Conservation (phyloP, 2,888 invertebrate species). For the Callyntrura guangdongensis region DNA sequence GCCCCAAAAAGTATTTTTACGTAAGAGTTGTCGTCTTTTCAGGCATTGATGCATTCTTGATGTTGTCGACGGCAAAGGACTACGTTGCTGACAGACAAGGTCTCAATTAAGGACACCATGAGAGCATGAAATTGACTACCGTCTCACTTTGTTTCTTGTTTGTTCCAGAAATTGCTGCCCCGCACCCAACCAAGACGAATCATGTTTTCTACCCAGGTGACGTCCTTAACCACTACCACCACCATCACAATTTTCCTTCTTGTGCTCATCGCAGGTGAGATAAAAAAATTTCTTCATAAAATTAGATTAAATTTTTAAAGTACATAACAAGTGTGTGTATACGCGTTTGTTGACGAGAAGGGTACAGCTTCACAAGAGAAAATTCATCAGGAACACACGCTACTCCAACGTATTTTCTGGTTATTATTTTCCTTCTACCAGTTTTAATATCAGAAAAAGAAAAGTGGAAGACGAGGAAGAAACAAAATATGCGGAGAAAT, state of each 20-base stretch:
- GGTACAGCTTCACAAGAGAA: neutral
- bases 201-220: conserved; percentile 64
- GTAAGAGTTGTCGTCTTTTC: too few species aligned
- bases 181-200: conserved; percentile 43
- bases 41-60: too few species aligned
- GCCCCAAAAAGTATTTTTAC: too few species aligned
- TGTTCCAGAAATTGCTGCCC: conserved; percentile 43
- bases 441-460: neutral
- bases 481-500: neutral
- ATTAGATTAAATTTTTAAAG: too few species aligned
- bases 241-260: conserved; percentile 80
- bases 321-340: too few species aligned
- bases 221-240: conserved; percentile 48
- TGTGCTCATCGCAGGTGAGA: conserved; percentile 82
- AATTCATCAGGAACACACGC: neutral
- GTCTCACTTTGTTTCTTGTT: conserved; percentile 48
- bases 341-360: too few species aligned
- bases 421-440: neutral
- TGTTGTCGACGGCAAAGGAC: neutral
- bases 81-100: conserved; percentile 13
- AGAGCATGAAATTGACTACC: conserved; percentile 37
- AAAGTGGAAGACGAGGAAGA: neutral
- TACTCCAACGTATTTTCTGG: too few species aligned
- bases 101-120: conserved; percentile 21
- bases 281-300: neutral